These are phyloP conservation scores for Gorsachius magnificus DNA, from an alignment of 2,797 vertebrate species.

Conservation along the genomic window DNA sequence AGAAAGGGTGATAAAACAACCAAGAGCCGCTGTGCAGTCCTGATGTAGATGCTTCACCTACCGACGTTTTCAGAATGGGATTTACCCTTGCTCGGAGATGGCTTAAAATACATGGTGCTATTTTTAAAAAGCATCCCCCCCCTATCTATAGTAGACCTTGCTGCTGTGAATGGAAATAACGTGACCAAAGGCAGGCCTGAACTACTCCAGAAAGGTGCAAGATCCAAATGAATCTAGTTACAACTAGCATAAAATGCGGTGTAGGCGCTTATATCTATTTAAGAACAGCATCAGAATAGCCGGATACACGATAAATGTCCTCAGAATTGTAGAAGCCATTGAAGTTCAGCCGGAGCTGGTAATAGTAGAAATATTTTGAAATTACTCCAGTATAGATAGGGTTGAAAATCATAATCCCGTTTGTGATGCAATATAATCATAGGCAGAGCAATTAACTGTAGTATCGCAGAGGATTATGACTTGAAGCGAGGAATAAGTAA, in stretches of 20 bases:
- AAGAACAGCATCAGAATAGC: not conserved
- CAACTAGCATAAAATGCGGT: not conserved
- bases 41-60: not conserved
- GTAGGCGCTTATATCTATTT: not conserved
- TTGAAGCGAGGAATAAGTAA: constrained; percentile 11
- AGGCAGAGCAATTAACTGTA: not conserved
- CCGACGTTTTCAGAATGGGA: not conserved
- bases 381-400: not conserved
- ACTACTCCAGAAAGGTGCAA: not conserved
- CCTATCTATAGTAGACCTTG: not conserved
- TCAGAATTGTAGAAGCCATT: not conserved
- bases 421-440: not conserved
- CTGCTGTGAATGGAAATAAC: not conserved
- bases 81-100: not conserved
- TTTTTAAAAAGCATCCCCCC: not conserved
- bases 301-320: not conserved
- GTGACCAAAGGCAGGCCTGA: not conserved
- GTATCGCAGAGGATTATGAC: not conserved
- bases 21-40: not conserved
- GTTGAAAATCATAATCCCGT: not conserved
- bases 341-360: not conserved
- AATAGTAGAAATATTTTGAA: not conserved
- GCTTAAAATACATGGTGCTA: not conserved
- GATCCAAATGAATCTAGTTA: not conserved
- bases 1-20: not conserved